Conservation (phyloP, 2,888 invertebrate species). For the Melieria omissa region DNA sequence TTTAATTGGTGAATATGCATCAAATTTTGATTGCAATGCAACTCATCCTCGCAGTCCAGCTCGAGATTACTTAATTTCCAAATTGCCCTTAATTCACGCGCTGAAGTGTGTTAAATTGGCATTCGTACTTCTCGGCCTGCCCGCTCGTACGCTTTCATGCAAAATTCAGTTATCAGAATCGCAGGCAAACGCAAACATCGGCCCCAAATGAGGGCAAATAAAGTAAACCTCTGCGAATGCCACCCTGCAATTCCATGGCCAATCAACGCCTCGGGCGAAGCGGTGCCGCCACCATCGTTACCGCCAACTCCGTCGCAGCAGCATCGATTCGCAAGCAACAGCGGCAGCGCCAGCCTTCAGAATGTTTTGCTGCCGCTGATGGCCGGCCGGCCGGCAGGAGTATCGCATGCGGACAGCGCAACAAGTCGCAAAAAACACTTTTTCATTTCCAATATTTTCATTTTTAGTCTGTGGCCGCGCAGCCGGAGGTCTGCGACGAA, state of each 20-base stretch:
- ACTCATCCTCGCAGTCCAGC: conserved; percentile 22
- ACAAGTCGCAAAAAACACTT: conserved; percentile 5
- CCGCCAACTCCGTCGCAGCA: not conserved
- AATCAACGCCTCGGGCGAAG: conserved; percentile 56
- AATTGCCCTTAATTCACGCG: conserved; percentile 64
- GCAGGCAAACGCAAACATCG: conserved; percentile 6
- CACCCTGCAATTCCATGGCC: conserved; percentile 57
- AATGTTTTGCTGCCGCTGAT: conserved; percentile 44
- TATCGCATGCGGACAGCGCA: conserved; percentile 51
- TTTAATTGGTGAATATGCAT: too few relatives aligned
- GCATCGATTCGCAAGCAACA: not conserved
- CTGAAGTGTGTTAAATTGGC: conserved; percentile 63
- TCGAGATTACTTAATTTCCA: conserved; percentile 61
- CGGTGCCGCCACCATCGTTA: conserved; percentile 35
- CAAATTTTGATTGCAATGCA: too few relatives aligned
- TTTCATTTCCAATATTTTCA: conserved; percentile 19
- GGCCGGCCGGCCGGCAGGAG: conserved; percentile 50
- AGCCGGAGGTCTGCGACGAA: conserved; percentile 57
- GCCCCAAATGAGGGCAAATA: conserved; percentile 1
- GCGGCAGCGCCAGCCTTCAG: not conserved
- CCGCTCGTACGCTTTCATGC: conserved; percentile 26
- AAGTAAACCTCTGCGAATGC: conserved; percentile 48
- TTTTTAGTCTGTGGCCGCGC: conserved; percentile 36
- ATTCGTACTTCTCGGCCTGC: conserved; percentile 27
- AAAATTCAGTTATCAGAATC: conserved; percentile 32